Evolutionary conservation across 2,113 vertebrate species (phyloP), one percentile per base, ranked within the genome.

Genomic region (Varanus komodoensis): DNA sequence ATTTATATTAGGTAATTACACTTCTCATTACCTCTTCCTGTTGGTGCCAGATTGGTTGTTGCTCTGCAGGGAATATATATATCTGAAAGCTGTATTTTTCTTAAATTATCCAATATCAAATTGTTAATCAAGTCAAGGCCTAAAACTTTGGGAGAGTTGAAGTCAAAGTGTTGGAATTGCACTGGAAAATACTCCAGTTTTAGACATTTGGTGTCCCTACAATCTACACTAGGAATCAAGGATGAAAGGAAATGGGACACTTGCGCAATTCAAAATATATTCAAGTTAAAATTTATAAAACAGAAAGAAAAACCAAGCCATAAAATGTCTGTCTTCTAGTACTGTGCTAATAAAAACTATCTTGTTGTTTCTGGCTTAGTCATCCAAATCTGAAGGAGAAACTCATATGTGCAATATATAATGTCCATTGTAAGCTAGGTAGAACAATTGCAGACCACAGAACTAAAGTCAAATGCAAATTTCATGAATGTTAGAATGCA

Each of bases 1-100:
- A 94, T 95, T 96, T 96, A 93, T 94, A 93, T 91, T 84, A 94
- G 79, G 80, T 93, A 96, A 96, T 96, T 94, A 93, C n/a, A 82
- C 74, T 96, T 93, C 87, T 95, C 94, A 95, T 94, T 96, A 90
- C 64, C 61, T 95, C 88, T 95, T 95, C 61, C 69, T 91, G 86
- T 93, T 93, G 74, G 81, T 92, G 83, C 78, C 93, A 95, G 84
- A 92, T 89, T 95, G 91, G 88, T 86, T 94, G 86, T 93, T 95
- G 93, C 67, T 95, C 88, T 88, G 69, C 17, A 86, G 93, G 95
- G 92, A 96, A 93, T 91, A 92, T 57, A 64, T 86, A 81, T 52
- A 93, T 44, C 15, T 93, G 92, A 93, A 89, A 84, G 73, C 12
- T 87, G 4, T 83, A 88, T 95, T 96, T 96, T 94, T 93, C 64